These are phyloP conservation scores for Colinus virginianus DNA, from an alignment of 2,113 vertebrate genomes.

Conservation along the genomic window DNA sequence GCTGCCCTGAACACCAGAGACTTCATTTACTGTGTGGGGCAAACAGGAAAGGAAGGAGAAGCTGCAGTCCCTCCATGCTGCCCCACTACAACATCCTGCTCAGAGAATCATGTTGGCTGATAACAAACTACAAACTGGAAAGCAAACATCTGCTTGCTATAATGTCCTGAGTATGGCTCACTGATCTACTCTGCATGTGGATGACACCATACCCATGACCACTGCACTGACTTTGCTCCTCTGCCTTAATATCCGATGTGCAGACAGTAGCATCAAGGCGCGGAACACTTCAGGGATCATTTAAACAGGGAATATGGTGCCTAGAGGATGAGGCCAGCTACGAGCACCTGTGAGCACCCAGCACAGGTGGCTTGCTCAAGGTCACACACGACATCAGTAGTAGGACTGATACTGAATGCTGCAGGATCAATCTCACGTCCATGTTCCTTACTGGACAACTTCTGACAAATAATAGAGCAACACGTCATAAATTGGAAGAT, in stretches of 20 bases:
- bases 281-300: not conserved
- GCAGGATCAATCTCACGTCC: not conserved
- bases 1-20: not conserved
- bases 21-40: fast-evolving
- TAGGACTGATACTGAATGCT: not conserved
- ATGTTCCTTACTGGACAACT: not conserved
- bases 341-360: not conserved
- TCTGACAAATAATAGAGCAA: not conserved
- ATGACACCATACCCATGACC: not conserved
- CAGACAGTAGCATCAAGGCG: not conserved
- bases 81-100: fast-evolving
- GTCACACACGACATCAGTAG: not conserved
- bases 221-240: not conserved
- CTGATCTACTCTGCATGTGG: not conserved
- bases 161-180: not conserved
- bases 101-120: not conserved
- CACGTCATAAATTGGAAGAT: not conserved
- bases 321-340: not conserved
- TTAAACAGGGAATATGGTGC: not conserved
- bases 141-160: not conserved
- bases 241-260: not conserved
- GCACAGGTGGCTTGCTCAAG: not conserved
- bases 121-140: not conserved
- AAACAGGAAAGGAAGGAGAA: not conserved
- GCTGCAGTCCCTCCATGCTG: not conserved